phyloP scores from a whole-genome alignment of 35 echinoderm and acorn worm species.

The Nesometra sesokonis region DNA sequence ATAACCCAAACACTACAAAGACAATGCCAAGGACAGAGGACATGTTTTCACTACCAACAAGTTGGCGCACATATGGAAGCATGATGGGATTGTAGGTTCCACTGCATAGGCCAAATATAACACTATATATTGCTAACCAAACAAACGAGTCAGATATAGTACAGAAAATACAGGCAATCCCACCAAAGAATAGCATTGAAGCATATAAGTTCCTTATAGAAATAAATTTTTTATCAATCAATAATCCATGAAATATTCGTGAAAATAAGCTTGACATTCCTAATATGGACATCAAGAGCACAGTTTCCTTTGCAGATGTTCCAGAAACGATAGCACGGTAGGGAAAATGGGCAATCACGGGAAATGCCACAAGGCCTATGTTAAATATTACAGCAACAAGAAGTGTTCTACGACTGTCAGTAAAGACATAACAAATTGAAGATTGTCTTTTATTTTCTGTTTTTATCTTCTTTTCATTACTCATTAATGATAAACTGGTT shows the following conservation, averaged over 20 bases:
- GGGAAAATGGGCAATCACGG: constrained; percentile 13
- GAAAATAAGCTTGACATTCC: constrained; percentile 36
- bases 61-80: background rate
- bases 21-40: constrained; percentile 17
- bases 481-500: background rate
- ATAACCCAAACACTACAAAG: background rate
- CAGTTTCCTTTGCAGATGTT: constrained; percentile 15
- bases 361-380: constrained; percentile 25
- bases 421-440: constrained; percentile 8
- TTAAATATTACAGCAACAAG: background rate
- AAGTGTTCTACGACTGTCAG: background rate
- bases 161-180: constrained; percentile 8
- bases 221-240: constrained; percentile 10
- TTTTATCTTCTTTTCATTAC: background rate
- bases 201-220: constrained; percentile 10
- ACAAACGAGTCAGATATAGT: constrained; percentile 21
- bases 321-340: constrained; percentile 22
- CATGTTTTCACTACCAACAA: constrained; percentile 7
- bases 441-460: no score
- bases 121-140: background rate
- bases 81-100: constrained; percentile 24
- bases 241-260: constrained; percentile 16
- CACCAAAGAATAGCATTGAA: background rate
- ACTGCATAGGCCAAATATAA: constrained; percentile 33
- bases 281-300: constrained; percentile 33